Base-by-base conservation (phyloP, 2,888 invertebrate species). In the Prosapia bicincta region DNA sequence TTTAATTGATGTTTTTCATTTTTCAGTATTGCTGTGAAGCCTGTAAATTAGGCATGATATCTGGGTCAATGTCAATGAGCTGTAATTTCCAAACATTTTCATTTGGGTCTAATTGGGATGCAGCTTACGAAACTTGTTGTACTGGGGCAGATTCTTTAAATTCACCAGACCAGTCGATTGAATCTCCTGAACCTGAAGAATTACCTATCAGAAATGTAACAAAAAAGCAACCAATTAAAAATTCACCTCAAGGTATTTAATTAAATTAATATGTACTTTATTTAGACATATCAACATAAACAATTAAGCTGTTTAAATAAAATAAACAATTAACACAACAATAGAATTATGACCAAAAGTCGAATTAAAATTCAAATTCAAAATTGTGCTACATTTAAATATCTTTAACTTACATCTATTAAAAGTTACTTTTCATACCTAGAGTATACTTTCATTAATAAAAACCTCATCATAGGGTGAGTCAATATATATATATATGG, bases 51-150 rank as follows among this genome's bases (percentile, higher is more conserved):
- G 86, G 86, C 0, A 78, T 85, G 9, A 82, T 84, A 23, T 83
- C 84, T 15, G 84, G 85, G 7, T 83, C 83, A 32, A 82, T 68
- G 83, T 83, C 74, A 85, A 85, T 75, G 80, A 84, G 85, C 15
- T 87, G 89, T 76, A 86, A 86, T 23, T 83, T 85, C 66, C 67
- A 71, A 25, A 30, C 74, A 24, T 86, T 90, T 72, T 85, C 85
- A n/a, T 86, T 89, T 75, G 89, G 88, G 1, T 83, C 85, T 70
- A 88, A 89, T 6, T 89, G 88, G 86, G 90, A 91, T 78, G 87
- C 88, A 70, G 88, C 91, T 0, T 91, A 89, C 81, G 84, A 85
- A 67, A 86, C 88, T 77, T 93, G 92, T 81, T 92, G 92, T 81
- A 83, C 86, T 74, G 86, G 86, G 79, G 83, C 84, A 25, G 26